A percentile compares a stretch with the other conserved stretches of the same genome.
Conservation (phyloP, 2,113 vertebrate species). For the Calonectris borealis region DNA sequence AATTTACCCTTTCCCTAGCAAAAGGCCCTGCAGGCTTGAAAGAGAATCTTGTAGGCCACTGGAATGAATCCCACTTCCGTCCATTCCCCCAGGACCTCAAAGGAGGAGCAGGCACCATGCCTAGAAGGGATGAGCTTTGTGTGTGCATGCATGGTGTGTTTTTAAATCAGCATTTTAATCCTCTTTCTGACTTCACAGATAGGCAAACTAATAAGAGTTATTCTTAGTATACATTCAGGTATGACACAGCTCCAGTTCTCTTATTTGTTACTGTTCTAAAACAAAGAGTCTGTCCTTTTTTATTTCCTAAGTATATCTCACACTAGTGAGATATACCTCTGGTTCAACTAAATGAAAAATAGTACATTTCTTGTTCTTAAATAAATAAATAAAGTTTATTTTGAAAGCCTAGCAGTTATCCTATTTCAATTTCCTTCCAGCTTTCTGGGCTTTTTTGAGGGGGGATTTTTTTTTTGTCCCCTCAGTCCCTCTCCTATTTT, state of each 20-base stretch:
- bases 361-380: neutral
- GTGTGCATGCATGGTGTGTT: neutral
- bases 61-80: slow-evolving; percentile 8
- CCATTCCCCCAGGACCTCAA: neutral
- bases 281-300: neutral
- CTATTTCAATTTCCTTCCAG: neutral
- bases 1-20: neutral
- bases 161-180: slow-evolving; percentile 33
- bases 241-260: neutral
- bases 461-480: neutral
- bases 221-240: neutral
- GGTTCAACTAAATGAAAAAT: neutral
- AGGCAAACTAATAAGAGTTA: neutral
- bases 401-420: neutral
- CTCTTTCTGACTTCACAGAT: neutral
- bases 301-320: neutral
- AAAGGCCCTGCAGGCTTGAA: neutral
- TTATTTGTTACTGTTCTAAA: neutral
- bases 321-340: neutral
- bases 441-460: neutral
- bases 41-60: neutral
- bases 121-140: neutral
- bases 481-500: neutral
- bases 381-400: neutral
- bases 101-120: neutral